Evolutionary conservation across 1,140 invertebrate genomes (phyloP), one percentile per base, ranked within the genome.

Genomic region (Papilio xuthus): DNA sequence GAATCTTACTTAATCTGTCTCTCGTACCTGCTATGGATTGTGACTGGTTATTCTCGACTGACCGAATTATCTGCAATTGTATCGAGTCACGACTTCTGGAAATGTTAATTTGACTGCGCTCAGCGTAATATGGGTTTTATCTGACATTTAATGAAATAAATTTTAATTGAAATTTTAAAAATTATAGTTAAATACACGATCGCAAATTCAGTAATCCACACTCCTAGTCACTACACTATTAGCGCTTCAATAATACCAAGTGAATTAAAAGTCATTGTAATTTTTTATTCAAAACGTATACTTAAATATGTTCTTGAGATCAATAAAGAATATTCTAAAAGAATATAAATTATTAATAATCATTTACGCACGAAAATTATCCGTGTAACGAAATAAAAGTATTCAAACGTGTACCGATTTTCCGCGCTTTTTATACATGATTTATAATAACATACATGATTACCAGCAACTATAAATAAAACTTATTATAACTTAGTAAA

Each of bases 1-100:
- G 79, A 82, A 85, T 89, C 85, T 90, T 86, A 87, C 85, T 87
- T 92, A 88, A 90, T 88, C 88, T 84, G 80, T 84, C 79, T 84
- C 79, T 72, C 77, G 78, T 83, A 82, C 83, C 81, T 85, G 81
- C 72, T 80, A 32, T 32, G 53, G 28, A 20, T 32, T 32, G 50
- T 75, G 47, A 75, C 73, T 15, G 23, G 50, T 50, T 26, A 15
- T 60, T 56, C 28, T 76, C 56, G 28, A 42, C 37, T 76, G 74
- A 76, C 74, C 74, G 74, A 75, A 75, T 50, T 76, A 23, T 76
- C 10, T 47, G 74, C 56, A 76, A 76, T 76, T 76, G 56, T 76
- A 76, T 10, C 37, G 42, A 47, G 41, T 44, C 71, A 73, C 71
- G 42, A 44, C 15, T 73, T 73, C 20, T 12, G 20, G 6, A 67